phyloP scores from a whole-genome alignment of 2,113 vertebrate species.

The Psephotus haematonotus region DNA sequence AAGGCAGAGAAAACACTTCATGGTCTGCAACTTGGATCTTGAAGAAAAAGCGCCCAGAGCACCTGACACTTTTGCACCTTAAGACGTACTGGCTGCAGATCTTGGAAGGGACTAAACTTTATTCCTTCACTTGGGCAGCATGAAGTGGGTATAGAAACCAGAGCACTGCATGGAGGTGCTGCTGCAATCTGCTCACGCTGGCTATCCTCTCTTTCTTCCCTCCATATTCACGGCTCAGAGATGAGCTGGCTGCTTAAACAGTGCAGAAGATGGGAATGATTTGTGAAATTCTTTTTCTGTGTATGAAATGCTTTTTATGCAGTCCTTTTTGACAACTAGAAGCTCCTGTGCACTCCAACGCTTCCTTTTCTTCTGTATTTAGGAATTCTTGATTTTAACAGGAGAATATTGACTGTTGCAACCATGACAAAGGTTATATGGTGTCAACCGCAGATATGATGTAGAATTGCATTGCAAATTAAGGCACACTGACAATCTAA shows the following conservation, averaged over 20 bases:
- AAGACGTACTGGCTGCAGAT: not conserved
- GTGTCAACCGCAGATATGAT: not conserved
- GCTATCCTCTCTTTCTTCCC: not conserved
- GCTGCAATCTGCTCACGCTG: not conserved
- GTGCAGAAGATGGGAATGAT: not conserved
- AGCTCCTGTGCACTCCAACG: not conserved
- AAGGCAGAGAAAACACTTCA: not conserved
- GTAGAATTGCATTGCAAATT: conserved; percentile 3
- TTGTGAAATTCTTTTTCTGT: not conserved
- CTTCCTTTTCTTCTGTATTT: not conserved
- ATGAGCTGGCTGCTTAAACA: not conserved
- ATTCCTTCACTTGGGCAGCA: not conserved
- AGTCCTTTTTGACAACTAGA: not conserved
- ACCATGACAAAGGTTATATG: not conserved
- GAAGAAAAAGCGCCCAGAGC: not conserved
- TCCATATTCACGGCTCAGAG: not conserved
- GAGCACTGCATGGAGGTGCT: not conserved
- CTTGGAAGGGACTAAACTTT: not conserved
- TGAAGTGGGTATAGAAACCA: not conserved
- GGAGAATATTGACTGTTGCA: not conserved
- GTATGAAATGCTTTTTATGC: not conserved
- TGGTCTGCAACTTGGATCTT: not conserved
- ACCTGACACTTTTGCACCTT: not conserved
- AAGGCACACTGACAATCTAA: not conserved
- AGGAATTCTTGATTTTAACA: not conserved